Evolutionary conservation across 2,888 invertebrate genomes (phyloP), one percentile per base, ranked within the genome.

Genomic region (Dioctria rufipes): DNA sequence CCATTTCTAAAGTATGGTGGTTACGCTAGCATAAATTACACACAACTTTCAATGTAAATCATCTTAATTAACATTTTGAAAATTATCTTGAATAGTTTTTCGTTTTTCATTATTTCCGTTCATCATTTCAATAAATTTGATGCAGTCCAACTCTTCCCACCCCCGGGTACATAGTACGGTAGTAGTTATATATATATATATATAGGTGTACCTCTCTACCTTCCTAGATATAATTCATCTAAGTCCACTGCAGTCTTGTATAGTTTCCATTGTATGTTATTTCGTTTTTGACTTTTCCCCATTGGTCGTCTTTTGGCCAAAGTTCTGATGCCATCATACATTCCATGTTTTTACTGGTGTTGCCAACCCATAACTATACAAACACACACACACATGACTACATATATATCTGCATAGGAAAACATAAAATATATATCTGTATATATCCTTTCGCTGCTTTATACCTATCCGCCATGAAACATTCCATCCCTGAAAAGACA

Each of bases 301-400:
- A 77, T 77, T 77, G 77, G 77, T 77, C 77, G 77, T 63, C 63
- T 77, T 60, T 63, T 51, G 63, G 63, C 77, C 46, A 77, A 2
- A 25, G 77, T 77, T 77, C 77, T 77, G 77, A 77, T 77, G 77
- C 77, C 77, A 61, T 77, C 77, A 77, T 77, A 46, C 49, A 77
- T 46, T 77, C 61, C 77, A 77, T 77, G 77, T 77, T 77, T 25
- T 77, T 63, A 77, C 77, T 77, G 77, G 42, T 9, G 63, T 63
- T 77, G 77, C 77, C 77, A 77, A 37, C 25, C 25, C 25, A 25
- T 25, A 25, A 25, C 25, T 25, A 25, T 25, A 25, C 25, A 25
- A 25, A 25, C 25, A 25, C 25, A 25, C 25, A 25, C 25, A 25
- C 25, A 25, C 25, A 5, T 60, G 1, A 1, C 5, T 60, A 60